Base-by-base conservation (phyloP, 2,888 invertebrate species). In the Allophyes oxyacanthae region DNA sequence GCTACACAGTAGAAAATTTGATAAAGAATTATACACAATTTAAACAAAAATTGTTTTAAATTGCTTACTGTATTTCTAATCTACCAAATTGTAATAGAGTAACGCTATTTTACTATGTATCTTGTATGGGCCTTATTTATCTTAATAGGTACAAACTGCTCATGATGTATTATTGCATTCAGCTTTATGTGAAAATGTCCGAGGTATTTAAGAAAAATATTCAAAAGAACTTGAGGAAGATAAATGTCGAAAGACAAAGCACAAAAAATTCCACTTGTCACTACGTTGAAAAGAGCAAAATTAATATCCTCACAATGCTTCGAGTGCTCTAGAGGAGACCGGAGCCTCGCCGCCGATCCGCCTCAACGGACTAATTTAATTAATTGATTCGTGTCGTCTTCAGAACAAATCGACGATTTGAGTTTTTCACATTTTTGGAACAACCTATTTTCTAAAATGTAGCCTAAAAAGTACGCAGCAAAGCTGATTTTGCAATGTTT, bases 341-440 rank as follows among this genome's bases (percentile, higher is more conserved):
- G 61, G 72, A 71, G 75, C 78, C 81, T 78, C 80, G 83, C 81
- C 43, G 54, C 55, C 63, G 30, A 48, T 80, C 77, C 79, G 82
- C 82, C 37, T 61, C 56, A 64, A 43, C 81, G 80, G 79, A 81
- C 80, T 82, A 86, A 88, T 89, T 82, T 79, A 85, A 83, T 87
- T 86, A 88, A 89, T 88, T 83, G 84, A 82, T 81, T 78, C 79
- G 73, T 79, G 83, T 79, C 83, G 77, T 79, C 80, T 78, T 64
- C 72, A 77, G 76, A 65, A 65, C 60, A 75, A 77, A 77, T 72
- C 56, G 72, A 56, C 57, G 51, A 60, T 59, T 66, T 60, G 32
- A 75, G 70, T 54, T 69, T 61, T 68, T 61, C 50, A 46, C 53
- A 60, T 59, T 58, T 54, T 59, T 28, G 33, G 36, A 45, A 36